Evolutionary conservation across 1,140 invertebrate genomes (phyloP), one percentile per base, ranked within the genome.

Genomic region (Delia radicum): DNA sequence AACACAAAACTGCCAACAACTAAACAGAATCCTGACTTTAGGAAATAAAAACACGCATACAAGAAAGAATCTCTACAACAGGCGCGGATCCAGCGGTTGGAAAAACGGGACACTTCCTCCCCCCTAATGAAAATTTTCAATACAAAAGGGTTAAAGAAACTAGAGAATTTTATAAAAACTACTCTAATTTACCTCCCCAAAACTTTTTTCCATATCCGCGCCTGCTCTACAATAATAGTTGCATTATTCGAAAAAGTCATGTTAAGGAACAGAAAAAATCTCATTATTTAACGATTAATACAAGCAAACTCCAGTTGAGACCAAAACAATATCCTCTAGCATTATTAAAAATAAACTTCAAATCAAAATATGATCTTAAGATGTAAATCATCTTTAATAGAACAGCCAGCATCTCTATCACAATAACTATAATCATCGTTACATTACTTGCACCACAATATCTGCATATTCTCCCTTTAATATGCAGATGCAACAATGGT

Each of bases 261-360:
- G 48, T 6, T 21, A n/a, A n/a, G n/a, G n/a, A 55, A 55, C 3
- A 55, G 13, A 37, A 21, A 55, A 55, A 55, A 21, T 33, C 65
- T 69, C 31, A 37, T 69, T 69, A 69, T 69, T 69, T 69, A 37
- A 69, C 29, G 29, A 69, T 69, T 69, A 69, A 69, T 37, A 33
- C n/a, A 18, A 29, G 27, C 4, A 29, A 65, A n/a, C n/a, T n/a
- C n/a, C n/a, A n/a, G n/a, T n/a, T n/a, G 21, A 21, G 18, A 55
- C 5, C 3, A 7, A 55, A 24, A 55, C 5, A 18, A 21, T 21
- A 21, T 24, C 12, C 48, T 15, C 5, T 15, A 48, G n/a, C n/a
- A 48, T 48, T 1, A 55, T 5, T 18, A 6, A 55, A 18, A 55
- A 55, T 42, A 42, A 55, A 55, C 10, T 21, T 55, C 48, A 10